Percentiles rank a stretch among this genome's conserved stretches.
Evolutionary conservation across 1,140 invertebrate genomes (phyloP).

Genomic region (Trichonephila clavata): DNA sequence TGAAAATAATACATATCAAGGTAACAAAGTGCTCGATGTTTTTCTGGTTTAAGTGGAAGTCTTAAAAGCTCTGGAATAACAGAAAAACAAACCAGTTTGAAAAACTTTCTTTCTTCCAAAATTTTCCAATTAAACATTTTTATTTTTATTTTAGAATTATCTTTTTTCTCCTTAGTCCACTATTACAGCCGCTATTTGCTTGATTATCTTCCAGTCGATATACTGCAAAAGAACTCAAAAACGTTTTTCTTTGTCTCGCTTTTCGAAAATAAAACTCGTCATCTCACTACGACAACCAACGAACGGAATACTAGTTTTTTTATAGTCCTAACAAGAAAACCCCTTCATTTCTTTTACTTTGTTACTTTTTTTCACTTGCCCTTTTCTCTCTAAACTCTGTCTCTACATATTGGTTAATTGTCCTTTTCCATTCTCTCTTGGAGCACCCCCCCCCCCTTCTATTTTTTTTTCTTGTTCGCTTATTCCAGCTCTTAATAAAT

Average conservation of each 20-base stretch:
- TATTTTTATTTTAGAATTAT: too few species aligned
- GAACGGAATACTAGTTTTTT: background rate
- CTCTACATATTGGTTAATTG: constrained; percentile 48
- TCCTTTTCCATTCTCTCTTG: constrained; percentile 40
- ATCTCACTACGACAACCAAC: background rate
- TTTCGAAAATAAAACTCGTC: background rate
- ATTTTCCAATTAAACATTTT: too few species aligned
- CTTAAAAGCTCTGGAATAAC: too few species aligned
- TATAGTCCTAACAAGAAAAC: constrained; percentile 3
- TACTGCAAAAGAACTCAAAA: background rate
- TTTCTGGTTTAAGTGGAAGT: too few species aligned
- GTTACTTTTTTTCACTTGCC: background rate
- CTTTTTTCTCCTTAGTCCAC: too few species aligned
- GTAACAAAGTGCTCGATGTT: too few species aligned
- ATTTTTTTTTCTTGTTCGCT: background rate
- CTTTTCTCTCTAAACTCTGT: background rate
- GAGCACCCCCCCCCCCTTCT: background rate
- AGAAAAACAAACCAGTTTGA: too few species aligned
- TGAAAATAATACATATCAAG: too few species aligned
- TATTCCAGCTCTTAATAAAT: constrained; percentile 43
- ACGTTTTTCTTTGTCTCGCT: background rate
- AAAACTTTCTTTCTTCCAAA: too few species aligned
- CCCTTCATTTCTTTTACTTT: background rate
- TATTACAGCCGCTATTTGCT: too few species aligned
- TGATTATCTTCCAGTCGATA: too few species aligned